Percentiles rank a stretch among this genome's conserved stretches.
These are phyloP conservation scores for Oncopeltus fasciatus DNA, from an alignment of 1,140 invertebrate species.

Conservation along the genomic window DNA sequence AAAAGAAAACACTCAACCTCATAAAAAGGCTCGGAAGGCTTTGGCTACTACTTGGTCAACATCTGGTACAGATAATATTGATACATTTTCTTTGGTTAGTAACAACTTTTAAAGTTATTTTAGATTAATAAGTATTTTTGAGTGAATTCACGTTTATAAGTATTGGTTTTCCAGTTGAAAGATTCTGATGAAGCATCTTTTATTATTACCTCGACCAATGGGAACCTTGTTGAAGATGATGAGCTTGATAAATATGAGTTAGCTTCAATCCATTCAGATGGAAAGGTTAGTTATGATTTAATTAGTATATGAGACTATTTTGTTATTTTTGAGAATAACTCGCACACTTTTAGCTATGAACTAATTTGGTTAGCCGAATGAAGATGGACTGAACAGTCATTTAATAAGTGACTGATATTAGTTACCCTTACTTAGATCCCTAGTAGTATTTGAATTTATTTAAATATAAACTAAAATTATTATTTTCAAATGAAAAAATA, in stretches of 20 bases:
- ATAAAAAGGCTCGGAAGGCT: conserved; percentile 58
- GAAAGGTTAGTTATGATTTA: background rate
- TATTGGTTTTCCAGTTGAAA: conserved; percentile 28
- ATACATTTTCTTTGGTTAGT: background rate
- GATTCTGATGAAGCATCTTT: conserved; percentile 58
- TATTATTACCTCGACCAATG: conserved; percentile 29
- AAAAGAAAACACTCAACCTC: conserved; percentile 51
- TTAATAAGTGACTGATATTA: too few relatives aligned
- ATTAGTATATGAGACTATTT: too few relatives aligned
- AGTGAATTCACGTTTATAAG: conserved; percentile 28
- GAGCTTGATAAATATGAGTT: conserved; percentile 3
- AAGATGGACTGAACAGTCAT: too few relatives aligned
- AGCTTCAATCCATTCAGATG: background rate
- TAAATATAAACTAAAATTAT: too few relatives aligned
- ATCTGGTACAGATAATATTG: conserved; percentile 27
- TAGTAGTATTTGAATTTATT: too few relatives aligned
- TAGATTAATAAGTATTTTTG: background rate
- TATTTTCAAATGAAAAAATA: too few relatives aligned
- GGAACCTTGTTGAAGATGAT: conserved; percentile 9
- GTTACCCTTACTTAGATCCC: too few relatives aligned
- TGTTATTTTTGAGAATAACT: too few relatives aligned
- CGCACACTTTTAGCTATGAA: too few relatives aligned
- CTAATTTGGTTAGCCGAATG: too few relatives aligned
- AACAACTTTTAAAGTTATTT: too few relatives aligned
- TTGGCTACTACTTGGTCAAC: conserved; percentile 55